phyloP scores from a whole-genome alignment of 2,888 invertebrate genomes.

The Lomographa bimaculata region DNA sequence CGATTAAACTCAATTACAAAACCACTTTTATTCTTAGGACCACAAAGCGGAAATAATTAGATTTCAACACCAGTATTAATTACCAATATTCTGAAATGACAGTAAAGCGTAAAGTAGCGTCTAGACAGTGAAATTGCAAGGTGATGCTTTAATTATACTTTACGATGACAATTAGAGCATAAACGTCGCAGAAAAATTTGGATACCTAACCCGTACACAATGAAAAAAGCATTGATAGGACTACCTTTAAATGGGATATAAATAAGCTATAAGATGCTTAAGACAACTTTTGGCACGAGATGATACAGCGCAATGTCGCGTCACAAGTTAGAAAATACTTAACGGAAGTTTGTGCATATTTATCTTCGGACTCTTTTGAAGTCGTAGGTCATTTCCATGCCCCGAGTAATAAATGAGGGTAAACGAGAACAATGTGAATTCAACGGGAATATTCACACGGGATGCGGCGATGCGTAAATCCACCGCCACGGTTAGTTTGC shows the following conservation, averaged over 20 bases:
- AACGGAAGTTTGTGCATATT: no score
- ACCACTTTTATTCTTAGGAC: conserved; percentile 64
- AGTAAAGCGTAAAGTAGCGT: conserved; percentile 45
- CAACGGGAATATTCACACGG: conserved; percentile 72
- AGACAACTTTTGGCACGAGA: no score
- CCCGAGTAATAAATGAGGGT: conserved; percentile 58
- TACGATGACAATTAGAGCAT: conserved; percentile 56
- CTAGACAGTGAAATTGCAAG: conserved; percentile 65
- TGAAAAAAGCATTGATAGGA: no score
- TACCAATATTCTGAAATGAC: conserved; percentile 53
- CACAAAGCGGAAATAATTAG: conserved; percentile 60
- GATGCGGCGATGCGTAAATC: conserved; percentile 68
- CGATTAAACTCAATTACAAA: conserved; percentile 43
- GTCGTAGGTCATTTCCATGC: conserved; percentile 32
- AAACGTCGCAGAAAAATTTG: conserved; percentile 28
- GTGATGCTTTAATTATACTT: conserved; percentile 56
- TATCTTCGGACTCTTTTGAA: conserved; percentile 21
- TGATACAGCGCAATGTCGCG: no score
- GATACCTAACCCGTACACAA: no score
- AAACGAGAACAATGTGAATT: conserved; percentile 65
- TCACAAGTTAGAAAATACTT: no score
- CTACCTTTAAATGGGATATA: no score
- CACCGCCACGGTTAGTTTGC: conserved; percentile 69
- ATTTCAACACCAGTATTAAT: conserved; percentile 52
- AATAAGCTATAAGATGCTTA: no score